Evolutionary conservation across 2,113 vertebrate genomes (phyloP), one percentile per base, ranked within the genome.

Genomic region (Hippocampus mohnikei): DNA sequence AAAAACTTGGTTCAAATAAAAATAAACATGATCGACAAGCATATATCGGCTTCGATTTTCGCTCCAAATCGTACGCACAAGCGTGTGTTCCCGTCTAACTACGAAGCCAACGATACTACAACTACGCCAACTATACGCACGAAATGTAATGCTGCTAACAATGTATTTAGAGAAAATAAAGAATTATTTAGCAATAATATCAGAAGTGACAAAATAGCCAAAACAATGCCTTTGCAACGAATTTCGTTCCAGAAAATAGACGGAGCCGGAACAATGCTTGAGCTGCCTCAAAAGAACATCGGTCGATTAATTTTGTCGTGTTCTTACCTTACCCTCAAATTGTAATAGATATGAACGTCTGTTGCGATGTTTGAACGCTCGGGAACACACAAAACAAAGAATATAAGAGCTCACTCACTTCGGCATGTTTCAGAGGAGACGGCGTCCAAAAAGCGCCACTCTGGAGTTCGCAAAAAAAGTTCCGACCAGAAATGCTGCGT

Each of bases 331-430:
- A 9, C 3, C 8, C 13, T 25, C n/a, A 7, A 23, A 6, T 46
- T 5, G 7, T 46, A 46, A 65, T 27, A 46, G 0, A 25, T 64
- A 23, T 46, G 1, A 44, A 44, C 12, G 11, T 18, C 1, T 0
- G 5, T 16, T 40, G 1, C 1, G 0, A 18, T 5, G 3, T 2
- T 4, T 5, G 0, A 25, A 50, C 8, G 2, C 0, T 41, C 8
- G 0, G 44, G 37, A 20, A 6, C 8, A 59, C 33, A 37, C 18
- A 20, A 48, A 1, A 33, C 0, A 4, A 40, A 41, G 1, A 42
- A 64, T 0, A 46, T 0, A 0, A 21, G 0, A 8, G 88, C 88
- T 84, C 82, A 92, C 91, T 92, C 82, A 92, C 91, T 92, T 92
- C 3, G 91, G 91, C 91, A 92, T 92, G 81, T 77, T 88, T 78